These are phyloP conservation scores for human DNA, from an alignment of 2,113 vertebrate genomes.

Conservation along the genomic window GRCh38 chr6:96826501-96827000, in stretches of 20 bases:
- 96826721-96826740: background rate
- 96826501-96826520: background rate
- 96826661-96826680: background rate
- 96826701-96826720: background rate
- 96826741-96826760: background rate
- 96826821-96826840: background rate
- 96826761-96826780: background rate
- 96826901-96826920: slow-evolving; percentile 1
- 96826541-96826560: background rate
- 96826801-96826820: background rate
- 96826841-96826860: background rate
- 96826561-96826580: background rate
- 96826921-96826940: background rate
- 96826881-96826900: background rate
- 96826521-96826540: background rate
- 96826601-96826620: background rate
- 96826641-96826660: background rate
- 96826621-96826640: background rate
- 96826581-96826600: background rate
- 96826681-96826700: background rate
- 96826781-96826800: background rate
- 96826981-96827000: background rate
- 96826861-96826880: background rate
- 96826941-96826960: background rate
- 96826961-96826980: background rate